Base-by-base conservation (phyloP, 2,888 invertebrate species). In the Ennomos quercinarius region DNA sequence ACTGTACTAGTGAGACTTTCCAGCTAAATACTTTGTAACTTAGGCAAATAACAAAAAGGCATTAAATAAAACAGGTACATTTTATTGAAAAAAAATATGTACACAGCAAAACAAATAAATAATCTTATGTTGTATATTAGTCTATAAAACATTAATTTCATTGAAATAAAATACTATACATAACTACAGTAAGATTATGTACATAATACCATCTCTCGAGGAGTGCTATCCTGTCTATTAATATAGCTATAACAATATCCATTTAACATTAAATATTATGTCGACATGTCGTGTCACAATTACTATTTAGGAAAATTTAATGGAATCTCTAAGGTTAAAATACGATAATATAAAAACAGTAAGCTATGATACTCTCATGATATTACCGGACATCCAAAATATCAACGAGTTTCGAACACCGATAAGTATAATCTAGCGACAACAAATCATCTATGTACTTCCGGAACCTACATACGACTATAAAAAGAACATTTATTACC, bases 81-180 rank as follows among this genome's bases (percentile, higher is more conserved):
- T 91, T 91, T 91, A 91, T 91, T 91, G 91, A 91, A 91, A 91
- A 66, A 91, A 91, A 91, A 90, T 91, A 92, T 92, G 91, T 92
- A 92, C 92, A 91, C 91, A 91, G 91, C 91, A 92, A 91, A 92
- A 92, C 91, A 91, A 92, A 92, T 92, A 91, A 92, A 92, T 92
- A 92, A 91, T 91, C 91, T 92, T 92, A 92, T 88, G 69, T 90
- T 89, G 91, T 92, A 91, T 91, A 92, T 91, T 91, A 91, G 87
- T 92, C 91, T 92, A 91, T 91, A 91, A 91, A 92, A 91, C 92
- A 92, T 91, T 91, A 91, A 91, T 91, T 91, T 90, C 91, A 89
- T 86, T 84, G 91, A 91, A 92, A 91, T 92, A 91, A 90, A 90
- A 90, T 91, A 89, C 89, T 91, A 90, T 92, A 91, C 91, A 91